Base-by-base conservation (phyloP, 2,888 invertebrate genomes). In the Pristionchus maxplancki region DNA sequence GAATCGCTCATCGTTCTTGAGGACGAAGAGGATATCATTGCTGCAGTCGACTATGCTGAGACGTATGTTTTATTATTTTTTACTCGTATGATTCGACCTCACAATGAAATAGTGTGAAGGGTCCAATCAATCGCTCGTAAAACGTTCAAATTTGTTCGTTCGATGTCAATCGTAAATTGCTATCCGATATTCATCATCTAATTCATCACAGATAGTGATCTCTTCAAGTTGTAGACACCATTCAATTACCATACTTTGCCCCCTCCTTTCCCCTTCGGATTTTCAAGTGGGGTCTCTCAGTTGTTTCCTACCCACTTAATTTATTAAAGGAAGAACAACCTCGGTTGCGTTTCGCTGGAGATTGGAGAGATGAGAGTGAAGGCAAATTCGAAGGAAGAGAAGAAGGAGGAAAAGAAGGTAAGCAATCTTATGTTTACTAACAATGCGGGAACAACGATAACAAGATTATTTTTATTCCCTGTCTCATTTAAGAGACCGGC, bases 11-110 rank as follows among this genome's bases (percentile, higher is more conserved):
- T 83, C 20, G 53, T 53, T 13, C 53, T 83, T 6, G 53, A 34
- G 24, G 31, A 34, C 31, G n/a, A 9, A 9, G 53, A 58, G 6
- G 82, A 83, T 20, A 31, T 83, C 34, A 11, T 34, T 9, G 82
- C 82, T 34, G 82, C 82, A 17, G n/a, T 83, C 34, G 82, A 83
- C 53, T 83, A 53, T 20, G 82, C 82, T 31, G 15, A 50, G 28
- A 81, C 50, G 81, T 81, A 17, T 1, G 81, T 34, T 1, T n/a
- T 24, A 58, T 37, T 71, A 31, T 64, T 3, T n/a, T n/a, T 8
- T n/a, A 3, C 8, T 62, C 13, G 11, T 50, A 1, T 50, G 1
- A 0, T 50, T 28, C n/a, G n/a, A 5, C 28, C 62, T n/a, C 20
- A 28, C 24, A 3, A 58, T 20, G 58, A 8, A n/a, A 62, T n/a